phyloP scores from a whole-genome alignment of 2,113 vertebrate genomes.

The Calidris pygmaea region DNA sequence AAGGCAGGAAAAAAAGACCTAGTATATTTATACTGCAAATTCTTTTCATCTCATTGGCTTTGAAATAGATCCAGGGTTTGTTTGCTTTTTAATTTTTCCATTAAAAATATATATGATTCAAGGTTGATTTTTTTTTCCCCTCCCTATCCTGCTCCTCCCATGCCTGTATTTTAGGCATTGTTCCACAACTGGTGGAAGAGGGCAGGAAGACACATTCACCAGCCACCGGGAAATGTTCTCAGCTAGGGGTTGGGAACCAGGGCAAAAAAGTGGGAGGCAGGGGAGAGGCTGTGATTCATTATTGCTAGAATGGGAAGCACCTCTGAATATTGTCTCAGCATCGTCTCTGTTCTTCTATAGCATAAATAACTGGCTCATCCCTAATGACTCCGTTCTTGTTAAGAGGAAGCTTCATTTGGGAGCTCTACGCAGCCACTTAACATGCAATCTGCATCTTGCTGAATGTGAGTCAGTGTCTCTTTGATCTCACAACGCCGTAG shows the following conservation, averaged over 20 bases:
- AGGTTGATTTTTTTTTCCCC: not conserved
- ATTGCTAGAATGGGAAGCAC: not conserved
- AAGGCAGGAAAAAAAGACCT: not conserved
- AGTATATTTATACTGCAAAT: not conserved
- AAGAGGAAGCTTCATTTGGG: not conserved
- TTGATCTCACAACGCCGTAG: not conserved
- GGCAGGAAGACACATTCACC: not conserved
- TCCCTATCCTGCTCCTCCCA: not conserved
- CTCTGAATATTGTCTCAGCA: not conserved
- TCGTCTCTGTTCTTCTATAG: not conserved
- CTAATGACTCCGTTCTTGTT: not conserved
- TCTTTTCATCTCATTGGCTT: constrained; percentile 24
- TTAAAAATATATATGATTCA: not conserved
- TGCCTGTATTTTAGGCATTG: not conserved
- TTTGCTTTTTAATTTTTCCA: constrained; percentile 5
- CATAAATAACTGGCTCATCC: not conserved
- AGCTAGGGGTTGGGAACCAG: not conserved
- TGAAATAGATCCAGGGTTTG: not conserved
- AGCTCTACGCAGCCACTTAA: constrained; percentile 4
- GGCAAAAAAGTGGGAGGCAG: not conserved
- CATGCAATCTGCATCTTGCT: not conserved
- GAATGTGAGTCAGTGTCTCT: not conserved
- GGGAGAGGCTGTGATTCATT: not conserved
- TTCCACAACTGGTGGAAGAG: not conserved
- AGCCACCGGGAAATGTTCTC: not conserved